Evolutionary conservation across 2,113 vertebrate genomes (phyloP), one percentile per base, ranked within the genome.

Genomic region (Seriola aureovittata): DNA sequence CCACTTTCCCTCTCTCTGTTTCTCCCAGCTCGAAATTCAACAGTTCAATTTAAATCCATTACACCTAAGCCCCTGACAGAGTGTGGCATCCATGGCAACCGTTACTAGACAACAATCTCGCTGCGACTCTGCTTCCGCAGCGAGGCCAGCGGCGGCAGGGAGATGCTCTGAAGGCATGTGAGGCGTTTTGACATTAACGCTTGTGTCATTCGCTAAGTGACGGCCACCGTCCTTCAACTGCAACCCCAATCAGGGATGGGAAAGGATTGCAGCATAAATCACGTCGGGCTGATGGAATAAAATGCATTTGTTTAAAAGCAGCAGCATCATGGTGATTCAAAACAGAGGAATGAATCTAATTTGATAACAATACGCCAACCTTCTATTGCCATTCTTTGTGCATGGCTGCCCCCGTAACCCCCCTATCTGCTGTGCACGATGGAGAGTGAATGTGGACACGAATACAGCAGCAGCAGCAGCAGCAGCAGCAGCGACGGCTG

Each of bases 31-130:
- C 60, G 7, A 83, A 80, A 91, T 85, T 90, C 89, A 91, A 92
- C 91, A 90, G 88, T 88, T 92, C 89, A 85, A 89, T 92, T 92
- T 85, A 84, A 93, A 92, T 87, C 85, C 86, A 92, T 92, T 85
- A 88, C 91, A 91, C 89, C 77, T 80, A 58, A 85, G 80, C 73
- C 78, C 78, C 82, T 80, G 88, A 82, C 87, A 70, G 85, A 81
- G 80, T 44, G 81, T 55, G 60, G 91, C 77, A 84, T 85, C 90
- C 92, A 93, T 90, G 88, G 91, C 38, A 92, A 91, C 91, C 3
- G 82, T 89, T 89, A 86, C 91, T 50, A 89, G 92, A 94, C 90
- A 89, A 91, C 91, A 64, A 80, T 85, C 78, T 85, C 0, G 17
- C 68, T 10, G 71, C 40, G 76, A 73, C 67, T 75, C 78, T 65